A percentile compares a stretch with the other conserved stretches of the same genome.
These are phyloP conservation scores for Ostrea edulis DNA, from an alignment of 1,140 invertebrate species.

Conservation along the genomic window DNA sequence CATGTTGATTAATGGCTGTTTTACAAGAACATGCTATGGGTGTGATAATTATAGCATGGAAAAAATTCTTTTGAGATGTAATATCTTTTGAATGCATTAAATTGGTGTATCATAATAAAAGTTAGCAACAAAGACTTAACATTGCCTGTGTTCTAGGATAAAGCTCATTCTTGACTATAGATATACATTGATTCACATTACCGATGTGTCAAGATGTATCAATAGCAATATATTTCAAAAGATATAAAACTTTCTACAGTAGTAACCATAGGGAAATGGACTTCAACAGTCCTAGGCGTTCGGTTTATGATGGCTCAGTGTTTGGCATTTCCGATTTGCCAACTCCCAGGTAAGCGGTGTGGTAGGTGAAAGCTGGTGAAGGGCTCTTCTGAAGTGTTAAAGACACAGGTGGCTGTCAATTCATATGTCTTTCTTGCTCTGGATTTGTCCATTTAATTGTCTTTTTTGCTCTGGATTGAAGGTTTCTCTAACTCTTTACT, in stretches of 20 bases:
- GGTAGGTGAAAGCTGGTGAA: conserved; percentile 1
- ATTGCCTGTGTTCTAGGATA: too few relatives aligned
- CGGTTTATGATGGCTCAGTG: conserved; percentile 11
- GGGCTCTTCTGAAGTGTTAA: background rate
- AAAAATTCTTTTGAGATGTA: too few relatives aligned
- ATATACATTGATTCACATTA: too few relatives aligned
- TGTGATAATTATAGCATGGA: too few relatives aligned
- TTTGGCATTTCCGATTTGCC: conserved; percentile 1
- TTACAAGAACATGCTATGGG: too few relatives aligned
- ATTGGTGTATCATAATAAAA: too few relatives aligned
- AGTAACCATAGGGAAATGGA: conserved; percentile 16
- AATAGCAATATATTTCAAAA: background rate
- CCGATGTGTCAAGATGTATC: too few relatives aligned
- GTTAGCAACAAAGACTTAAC: too few relatives aligned
- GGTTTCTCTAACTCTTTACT: background rate
- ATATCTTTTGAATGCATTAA: too few relatives aligned
- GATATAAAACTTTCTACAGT: background rate
- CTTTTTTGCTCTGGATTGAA: background rate
- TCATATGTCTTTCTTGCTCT: background rate
- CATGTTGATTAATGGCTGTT: background rate
- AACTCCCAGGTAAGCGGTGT: conserved; percentile 28
- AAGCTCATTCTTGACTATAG: too few relatives aligned
- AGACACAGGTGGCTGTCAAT: background rate
- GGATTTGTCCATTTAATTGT: too few relatives aligned
- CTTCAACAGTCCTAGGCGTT: conserved; percentile 34